Evolutionary conservation across 2,888 invertebrate genomes (phyloP).

Genomic region (Heliconius cydno): DNA sequence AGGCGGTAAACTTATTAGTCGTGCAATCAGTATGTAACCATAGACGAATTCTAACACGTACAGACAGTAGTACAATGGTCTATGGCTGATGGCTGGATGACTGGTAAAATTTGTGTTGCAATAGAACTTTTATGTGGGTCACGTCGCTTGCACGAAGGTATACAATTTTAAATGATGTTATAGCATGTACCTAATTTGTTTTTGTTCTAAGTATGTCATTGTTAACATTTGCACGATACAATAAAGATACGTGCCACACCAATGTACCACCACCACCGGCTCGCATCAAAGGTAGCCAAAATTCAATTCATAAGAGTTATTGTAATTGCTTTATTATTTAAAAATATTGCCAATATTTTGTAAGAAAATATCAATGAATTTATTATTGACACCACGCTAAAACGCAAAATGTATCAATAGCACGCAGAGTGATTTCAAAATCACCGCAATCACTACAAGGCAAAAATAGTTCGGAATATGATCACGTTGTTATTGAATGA

Average conservation of each 20-base stretch:
- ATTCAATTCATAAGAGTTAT: slow-evolving; percentile 1
- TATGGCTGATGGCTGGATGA: slow-evolving; percentile 34
- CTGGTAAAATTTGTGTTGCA: slow-evolving; percentile 44
- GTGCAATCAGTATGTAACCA: slow-evolving; percentile 55
- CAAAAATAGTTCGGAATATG: slow-evolving; percentile 73
- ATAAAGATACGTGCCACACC: slow-evolving; percentile 5
- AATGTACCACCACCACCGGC: background rate
- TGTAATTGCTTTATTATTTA: no score
- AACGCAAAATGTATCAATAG: slow-evolving; percentile 33
- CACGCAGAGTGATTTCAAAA: slow-evolving; percentile 43
- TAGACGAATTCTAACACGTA: slow-evolving; percentile 43
- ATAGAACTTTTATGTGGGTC: slow-evolving; percentile 61
- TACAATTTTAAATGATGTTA: slow-evolving; percentile 36
- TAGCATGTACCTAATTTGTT: slow-evolving; percentile 37
- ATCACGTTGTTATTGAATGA: slow-evolving; percentile 74
- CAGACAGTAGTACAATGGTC: slow-evolving; percentile 39
- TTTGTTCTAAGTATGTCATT: slow-evolving; percentile 35
- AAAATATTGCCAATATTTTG: slow-evolving; percentile 3
- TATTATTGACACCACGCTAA: slow-evolving; percentile 21
- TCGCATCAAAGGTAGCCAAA: background rate
- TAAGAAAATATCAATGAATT: background rate
- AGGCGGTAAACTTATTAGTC: slow-evolving; percentile 68
- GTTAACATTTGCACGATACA: slow-evolving; percentile 17
- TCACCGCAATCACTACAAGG: slow-evolving; percentile 62
- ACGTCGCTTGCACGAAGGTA: slow-evolving; percentile 50